Base-by-base conservation (phyloP, 2,888 invertebrate genomes). In the Dryomyza anilis region DNA sequence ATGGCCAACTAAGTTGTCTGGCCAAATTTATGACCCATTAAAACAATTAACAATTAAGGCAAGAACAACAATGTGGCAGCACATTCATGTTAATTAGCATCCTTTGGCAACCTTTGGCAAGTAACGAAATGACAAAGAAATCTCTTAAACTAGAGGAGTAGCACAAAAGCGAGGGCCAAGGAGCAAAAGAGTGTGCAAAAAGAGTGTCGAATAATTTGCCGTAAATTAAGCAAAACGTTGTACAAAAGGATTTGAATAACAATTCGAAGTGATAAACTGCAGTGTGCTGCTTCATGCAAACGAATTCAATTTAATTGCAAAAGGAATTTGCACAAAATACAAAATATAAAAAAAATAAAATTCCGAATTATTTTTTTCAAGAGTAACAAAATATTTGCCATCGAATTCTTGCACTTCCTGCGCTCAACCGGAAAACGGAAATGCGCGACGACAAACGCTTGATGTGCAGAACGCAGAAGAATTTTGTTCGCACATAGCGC, bases 1-100 rank as follows among this genome's bases (percentile, higher is more conserved):
- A 23, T 27, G 1, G n/a, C 14, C 1, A 27, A 50, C 1, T 50
- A 50, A 29, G 53, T 53, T 29, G 30, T 27, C 39, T 21, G n/a
- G 21, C 27, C 53, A 69, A 71, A 76, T 76, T 77, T 77, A 75
- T 77, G 74, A 72, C 69, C 78, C 80, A 79, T 79, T 79, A 75
- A 79, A 78, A 75, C 79, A 79, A 79, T 79, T 79, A 79, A 79
- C 76, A 78, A 74, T 69, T 71, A 50, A 33, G 23, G 5, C 29
- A 21, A 58, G 30, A 7, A 27, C 16, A 27, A 36, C 33, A n/a
- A 21, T n/a, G 21, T 25, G 19, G 19, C 3, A 23, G 60, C 39
- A 14, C 14, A 53, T 53, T 39, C 61, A 27, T 61, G 61, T 61
- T 61, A 61, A 61, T 61, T 61, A 61, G 61, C 53, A 61, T 50